Base-by-base conservation (phyloP, 2,797 vertebrate species). In the Silurus lanzhouensis region DNA sequence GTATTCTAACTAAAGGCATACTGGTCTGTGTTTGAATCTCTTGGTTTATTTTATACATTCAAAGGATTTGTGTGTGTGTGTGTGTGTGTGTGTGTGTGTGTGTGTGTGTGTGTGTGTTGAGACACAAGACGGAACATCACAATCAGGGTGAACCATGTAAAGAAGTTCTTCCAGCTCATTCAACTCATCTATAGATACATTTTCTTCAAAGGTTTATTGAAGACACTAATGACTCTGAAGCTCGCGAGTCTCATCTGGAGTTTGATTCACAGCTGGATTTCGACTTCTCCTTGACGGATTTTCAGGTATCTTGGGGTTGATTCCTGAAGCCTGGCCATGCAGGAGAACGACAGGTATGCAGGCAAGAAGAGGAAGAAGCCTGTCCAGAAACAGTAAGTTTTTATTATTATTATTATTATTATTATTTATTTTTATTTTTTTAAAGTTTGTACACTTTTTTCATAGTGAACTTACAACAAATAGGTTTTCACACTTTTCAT, bases 361-460 rank as follows among this genome's bases (percentile, higher is more conserved):
- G 80, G 80, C 78, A 90, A 89, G 83, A 90, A 90, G 70, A 85
- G 90, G 46, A 90, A 90, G 90, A 90, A 90, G 72, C 90, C 90
- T 44, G 81, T 84, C 3, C 90, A 89, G 48, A 90, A 89, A 86
- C 87, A 84, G 90, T 90, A 81, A 85, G 88, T 31, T 27, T 6
- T 7, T 17, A 38, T 31, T 38, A 19, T 31, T 46, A 6, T 61
- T 20, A 6, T 61, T 61, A 15, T 20, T 38, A 38, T 38, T 31
- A 31, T 17, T 20, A 6, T 61, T 60, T 60, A 17, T 61, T 61
- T 19, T 61, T 61, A 2, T 61, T 8, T 61, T 61, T 14, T 61
- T 8, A 52, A 52, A 52, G 48, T 52, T 7, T 52, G 48, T 52
- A 38, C 38, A 38, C 38, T 38, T 38, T 38, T 38, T 38, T 5